Evolutionary conservation across 2,888 invertebrate species (phyloP).

Genomic region (Dromius quadrimaculatus): DNA sequence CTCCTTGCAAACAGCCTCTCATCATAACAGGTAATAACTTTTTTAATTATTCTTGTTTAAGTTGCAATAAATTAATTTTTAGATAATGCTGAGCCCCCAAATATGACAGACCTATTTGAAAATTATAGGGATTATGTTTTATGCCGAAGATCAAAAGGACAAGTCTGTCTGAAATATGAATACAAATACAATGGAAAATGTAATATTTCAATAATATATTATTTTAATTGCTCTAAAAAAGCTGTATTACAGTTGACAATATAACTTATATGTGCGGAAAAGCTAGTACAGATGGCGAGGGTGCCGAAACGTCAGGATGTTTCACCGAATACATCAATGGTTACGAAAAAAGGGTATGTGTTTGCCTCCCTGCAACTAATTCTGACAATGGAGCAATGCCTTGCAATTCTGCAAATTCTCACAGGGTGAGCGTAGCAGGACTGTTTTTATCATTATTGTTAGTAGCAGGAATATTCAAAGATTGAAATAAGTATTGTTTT

Average conservation of each 20-base stretch:
- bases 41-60: background rate
- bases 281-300: constrained; percentile 68
- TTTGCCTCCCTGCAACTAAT: constrained; percentile 65
- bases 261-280: constrained; percentile 79
- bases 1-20: constrained; percentile 75
- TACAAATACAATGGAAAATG: constrained; percentile 73
- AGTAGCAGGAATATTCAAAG: too few relatives aligned
- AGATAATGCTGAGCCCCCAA: constrained; percentile 75
- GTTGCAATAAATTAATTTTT: constrained; percentile 55
- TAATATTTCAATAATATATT: constrained; percentile 60
- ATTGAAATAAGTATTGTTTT: too few relatives aligned
- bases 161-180: constrained; percentile 75
- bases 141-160: constrained; percentile 71
- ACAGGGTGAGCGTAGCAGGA: constrained; percentile 14
- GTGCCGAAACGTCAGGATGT: constrained; percentile 71
- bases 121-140: constrained; percentile 69
- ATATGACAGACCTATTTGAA: constrained; percentile 73
- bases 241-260: constrained; percentile 73
- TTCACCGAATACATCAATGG: constrained; percentile 68
- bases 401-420: constrained; percentile 63
- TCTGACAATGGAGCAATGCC: constrained; percentile 61
- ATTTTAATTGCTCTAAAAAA: background rate
- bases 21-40: constrained; percentile 72
- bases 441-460: too few relatives aligned
- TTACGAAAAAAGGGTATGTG: constrained; percentile 68